These are phyloP conservation scores for Hydractinia symbiolongicarpus DNA, from an alignment of 30 jellyfish, hydroid and myxozoan species.

Conservation along the genomic window DNA sequence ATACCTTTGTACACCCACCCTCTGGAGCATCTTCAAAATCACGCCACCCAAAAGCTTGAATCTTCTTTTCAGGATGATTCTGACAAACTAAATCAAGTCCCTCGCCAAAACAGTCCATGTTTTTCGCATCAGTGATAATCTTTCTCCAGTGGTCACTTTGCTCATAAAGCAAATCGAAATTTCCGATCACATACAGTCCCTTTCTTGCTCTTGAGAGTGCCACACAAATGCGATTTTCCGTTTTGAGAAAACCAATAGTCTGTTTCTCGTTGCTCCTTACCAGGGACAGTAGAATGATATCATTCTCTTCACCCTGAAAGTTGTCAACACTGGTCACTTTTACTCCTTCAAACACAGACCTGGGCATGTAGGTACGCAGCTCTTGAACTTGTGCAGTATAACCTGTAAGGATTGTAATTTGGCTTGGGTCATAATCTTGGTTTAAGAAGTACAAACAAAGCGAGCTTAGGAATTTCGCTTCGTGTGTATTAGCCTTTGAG, in stretches of 20 bases:
- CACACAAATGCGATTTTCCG: slow-evolving; percentile 73
- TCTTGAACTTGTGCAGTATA: slow-evolving; percentile 64
- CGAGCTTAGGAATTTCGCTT: slow-evolving; percentile 60
- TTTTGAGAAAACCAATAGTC: slow-evolving; percentile 57
- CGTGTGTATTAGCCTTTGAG: slow-evolving; percentile 51
- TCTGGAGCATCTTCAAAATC: slow-evolving; percentile 70
- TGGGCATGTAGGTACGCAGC: slow-evolving; percentile 58
- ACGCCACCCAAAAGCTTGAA: slow-evolving; percentile 19
- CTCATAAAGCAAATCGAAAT: slow-evolving; percentile 43
- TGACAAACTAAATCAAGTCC: slow-evolving; percentile 38
- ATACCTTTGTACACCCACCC: slow-evolving; percentile 70
- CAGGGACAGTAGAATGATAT: slow-evolving; percentile 63
- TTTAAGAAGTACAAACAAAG: slow-evolving; percentile 66
- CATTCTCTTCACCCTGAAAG: slow-evolving; percentile 93
- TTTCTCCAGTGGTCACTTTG: slow-evolving; percentile 48
- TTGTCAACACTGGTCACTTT: slow-evolving; percentile 69
- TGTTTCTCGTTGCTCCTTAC: slow-evolving; percentile 65
- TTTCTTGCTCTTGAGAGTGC: slow-evolving; percentile 80
- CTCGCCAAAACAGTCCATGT: slow-evolving; percentile 24
- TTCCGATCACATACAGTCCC: slow-evolving; percentile 86
- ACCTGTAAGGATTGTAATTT: slow-evolving; percentile 65
- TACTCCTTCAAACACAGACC: slow-evolving; percentile 61
- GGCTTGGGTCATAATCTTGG: slow-evolving; percentile 67
- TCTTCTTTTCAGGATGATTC: slow-evolving; percentile 50
- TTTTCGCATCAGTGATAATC: slow-evolving; percentile 36